phyloP scores from a whole-genome alignment of 2,888 invertebrate genomes.

The Ditylenchus weischeri region DNA sequence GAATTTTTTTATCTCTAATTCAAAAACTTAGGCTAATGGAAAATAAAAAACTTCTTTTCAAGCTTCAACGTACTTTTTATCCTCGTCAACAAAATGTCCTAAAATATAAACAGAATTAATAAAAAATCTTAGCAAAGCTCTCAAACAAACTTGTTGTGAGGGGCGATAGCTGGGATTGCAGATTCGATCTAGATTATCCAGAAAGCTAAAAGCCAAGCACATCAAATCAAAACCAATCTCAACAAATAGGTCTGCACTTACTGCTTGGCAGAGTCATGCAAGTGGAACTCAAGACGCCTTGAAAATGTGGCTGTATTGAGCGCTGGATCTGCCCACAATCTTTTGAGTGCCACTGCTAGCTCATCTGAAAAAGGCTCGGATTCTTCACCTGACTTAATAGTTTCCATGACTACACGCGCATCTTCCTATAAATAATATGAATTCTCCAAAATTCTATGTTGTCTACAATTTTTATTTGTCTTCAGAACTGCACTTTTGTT shows the following conservation, averaged over 20 bases:
- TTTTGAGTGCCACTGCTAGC: conserved; percentile 42
- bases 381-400: conserved; percentile 42
- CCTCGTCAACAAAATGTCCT: conserved; percentile 52
- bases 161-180: conserved; percentile 43
- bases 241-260: conserved; percentile 19
- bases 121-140: too few relatives aligned
- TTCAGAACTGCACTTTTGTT: too few relatives aligned
- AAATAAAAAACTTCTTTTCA: too few relatives aligned
- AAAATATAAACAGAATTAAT: too few relatives aligned
- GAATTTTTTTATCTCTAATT: too few relatives aligned
- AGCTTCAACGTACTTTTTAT: neutral
- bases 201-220: conserved; percentile 42
- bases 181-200: conserved; percentile 49
- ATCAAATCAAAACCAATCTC: neutral
- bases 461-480: neutral
- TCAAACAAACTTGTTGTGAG: conserved; percentile 29
- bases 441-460: neutral
- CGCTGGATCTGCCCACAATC: conserved; percentile 36
- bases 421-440: conserved; percentile 40
- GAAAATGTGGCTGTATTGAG: conserved; percentile 33
- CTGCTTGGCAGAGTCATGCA: conserved; percentile 52
- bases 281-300: conserved; percentile 41
- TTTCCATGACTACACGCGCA: conserved; percentile 42
- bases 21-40: too few relatives aligned
- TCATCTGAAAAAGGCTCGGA: conserved; percentile 43